Conservation (phyloP, 2,888 invertebrate genomes). For the Empis stercorea region DNA sequence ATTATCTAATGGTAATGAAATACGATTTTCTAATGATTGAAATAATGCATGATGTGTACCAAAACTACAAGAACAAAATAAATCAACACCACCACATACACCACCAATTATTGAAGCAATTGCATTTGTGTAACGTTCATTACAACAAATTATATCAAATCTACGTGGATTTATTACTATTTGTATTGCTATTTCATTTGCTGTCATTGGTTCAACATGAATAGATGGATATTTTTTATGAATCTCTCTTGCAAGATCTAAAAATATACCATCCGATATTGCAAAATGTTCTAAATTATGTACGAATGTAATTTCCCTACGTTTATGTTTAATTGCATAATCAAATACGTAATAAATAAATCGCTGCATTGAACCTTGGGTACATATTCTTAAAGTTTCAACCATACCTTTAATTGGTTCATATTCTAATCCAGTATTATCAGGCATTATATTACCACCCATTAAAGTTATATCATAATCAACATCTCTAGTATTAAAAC, state of each 20-base stretch:
- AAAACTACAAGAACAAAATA: conserved; percentile 22
- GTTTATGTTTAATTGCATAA: conserved; percentile 13
- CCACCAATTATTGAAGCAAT: conserved; percentile 20
- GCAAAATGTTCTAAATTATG: conserved; percentile 23
- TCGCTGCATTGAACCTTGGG: conserved; percentile 8
- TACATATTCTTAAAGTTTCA: conserved; percentile 22
- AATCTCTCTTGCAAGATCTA: conserved; percentile 16
- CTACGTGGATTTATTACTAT: conserved; percentile 17
- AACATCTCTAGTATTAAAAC: conserved; percentile 19
- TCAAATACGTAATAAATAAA: conserved; percentile 20
- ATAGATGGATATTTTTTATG: conserved; percentile 14
- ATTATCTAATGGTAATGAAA: conserved; percentile 17
- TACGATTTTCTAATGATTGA: conserved; percentile 25
- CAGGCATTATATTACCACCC: conserved; percentile 23
- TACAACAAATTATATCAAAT: conserved; percentile 23
- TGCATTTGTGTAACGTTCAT: conserved; percentile 24
- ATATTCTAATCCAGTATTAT: conserved; percentile 25
- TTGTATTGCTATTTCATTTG: conserved; percentile 16
- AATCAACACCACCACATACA: conserved; percentile 24
- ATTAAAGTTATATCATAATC: conserved; percentile 20
- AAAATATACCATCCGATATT: conserved; percentile 17
- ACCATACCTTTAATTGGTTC: conserved; percentile 26
- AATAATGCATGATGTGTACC: conserved; percentile 24
- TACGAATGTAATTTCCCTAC: conserved; percentile 20
- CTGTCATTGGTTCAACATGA: conserved; percentile 17